phyloP scores from a whole-genome alignment of 2,113 vertebrate species.

The Cepphus grylle region DNA sequence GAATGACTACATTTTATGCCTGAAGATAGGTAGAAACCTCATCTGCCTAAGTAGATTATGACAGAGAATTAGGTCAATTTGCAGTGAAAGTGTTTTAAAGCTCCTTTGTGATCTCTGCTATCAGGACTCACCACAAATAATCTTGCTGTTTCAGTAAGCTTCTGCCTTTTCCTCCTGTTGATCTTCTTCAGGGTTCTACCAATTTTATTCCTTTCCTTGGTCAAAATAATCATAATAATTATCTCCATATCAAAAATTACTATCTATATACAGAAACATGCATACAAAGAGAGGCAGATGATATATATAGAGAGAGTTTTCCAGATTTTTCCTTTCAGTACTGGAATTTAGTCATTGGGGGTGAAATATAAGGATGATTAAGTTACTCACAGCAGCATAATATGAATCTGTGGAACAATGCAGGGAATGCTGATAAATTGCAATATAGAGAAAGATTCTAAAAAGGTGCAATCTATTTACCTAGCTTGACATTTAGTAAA shows the following conservation, averaged over 20 bases:
- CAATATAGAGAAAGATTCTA: background rate
- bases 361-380: background rate
- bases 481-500: background rate
- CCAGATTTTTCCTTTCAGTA: background rate
- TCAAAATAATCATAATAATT: background rate
- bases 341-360: background rate
- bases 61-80: conserved; percentile 34
- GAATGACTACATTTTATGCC: background rate
- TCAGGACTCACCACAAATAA: background rate
- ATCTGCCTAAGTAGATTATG: background rate
- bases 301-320: background rate
- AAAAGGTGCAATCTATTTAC: background rate
- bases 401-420: background rate
- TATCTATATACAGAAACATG: background rate
- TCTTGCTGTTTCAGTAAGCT: background rate
- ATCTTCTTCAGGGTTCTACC: background rate
- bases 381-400: background rate
- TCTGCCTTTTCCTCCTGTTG: background rate
- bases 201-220: background rate
- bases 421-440: background rate
- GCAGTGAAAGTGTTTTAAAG: conserved; percentile 1
- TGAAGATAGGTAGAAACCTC: conserved; percentile 1
- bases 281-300: background rate
- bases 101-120: background rate
- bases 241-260: background rate